Evolutionary conservation across 2,113 vertebrate species (phyloP).

Genomic region (Triplophysa dalaica): DNA sequence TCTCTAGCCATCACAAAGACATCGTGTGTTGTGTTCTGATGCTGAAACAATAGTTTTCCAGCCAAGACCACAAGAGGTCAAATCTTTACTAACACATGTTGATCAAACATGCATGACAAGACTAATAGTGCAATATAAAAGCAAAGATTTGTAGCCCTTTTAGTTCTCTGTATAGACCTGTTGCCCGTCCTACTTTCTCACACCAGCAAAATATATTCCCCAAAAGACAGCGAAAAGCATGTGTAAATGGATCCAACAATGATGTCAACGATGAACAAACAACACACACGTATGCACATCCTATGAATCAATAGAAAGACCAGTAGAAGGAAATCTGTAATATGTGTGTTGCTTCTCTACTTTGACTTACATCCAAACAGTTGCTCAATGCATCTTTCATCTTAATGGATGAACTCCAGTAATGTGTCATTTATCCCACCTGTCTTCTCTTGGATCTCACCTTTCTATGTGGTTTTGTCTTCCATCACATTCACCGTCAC

Average conservation of each 20-base stretch:
- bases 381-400: not conserved
- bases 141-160: too few relatives aligned
- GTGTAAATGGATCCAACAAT: too few relatives aligned
- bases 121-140: too few relatives aligned
- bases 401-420: not conserved
- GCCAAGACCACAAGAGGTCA: too few relatives aligned
- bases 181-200: too few relatives aligned
- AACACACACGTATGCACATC: not conserved
- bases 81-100: too few relatives aligned
- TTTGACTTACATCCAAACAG: constrained; percentile 6
- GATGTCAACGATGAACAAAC: not conserved
- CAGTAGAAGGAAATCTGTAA: constrained; percentile 32
- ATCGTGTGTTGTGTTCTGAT: not conserved
- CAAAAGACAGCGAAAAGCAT: too few relatives aligned
- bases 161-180: too few relatives aligned
- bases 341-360: constrained; percentile 3
- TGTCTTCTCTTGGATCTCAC: not conserved
- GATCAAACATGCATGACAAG: too few relatives aligned
- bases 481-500: not conserved
- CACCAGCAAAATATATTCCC: too few relatives aligned
- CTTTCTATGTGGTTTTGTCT: not conserved
- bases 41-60: not conserved
- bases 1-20: too few relatives aligned
- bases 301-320: not conserved
- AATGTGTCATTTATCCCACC: not conserved